Conservation (phyloP, 2,113 vertebrate genomes). For the Oryctolagus cuniculus region mOryCun1.1 NC_091432.1:20552501-20553000, state of each 20-base stretch:
- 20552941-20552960: not conserved
- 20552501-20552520: not conserved
- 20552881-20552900: no score
- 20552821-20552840: not conserved
- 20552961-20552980: not conserved
- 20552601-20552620: not conserved
- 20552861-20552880: not conserved
- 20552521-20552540: not conserved
- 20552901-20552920: not conserved
- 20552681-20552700: slow-evolving; percentile 1
- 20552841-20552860: not conserved
- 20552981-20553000: not conserved
- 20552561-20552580: slow-evolving; percentile 16
- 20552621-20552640: not conserved
- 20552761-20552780: not conserved
- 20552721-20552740: not conserved
- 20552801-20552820: not conserved
- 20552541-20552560: slow-evolving; percentile 1
- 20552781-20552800: not conserved
- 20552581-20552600: not conserved
- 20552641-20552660: not conserved
- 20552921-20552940: not conserved
- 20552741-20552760: not conserved
- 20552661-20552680: not conserved
- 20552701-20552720: not conserved